phyloP scores from a whole-genome alignment of 2,888 invertebrate genomes.

The Ectemnius cavifrons region DNA sequence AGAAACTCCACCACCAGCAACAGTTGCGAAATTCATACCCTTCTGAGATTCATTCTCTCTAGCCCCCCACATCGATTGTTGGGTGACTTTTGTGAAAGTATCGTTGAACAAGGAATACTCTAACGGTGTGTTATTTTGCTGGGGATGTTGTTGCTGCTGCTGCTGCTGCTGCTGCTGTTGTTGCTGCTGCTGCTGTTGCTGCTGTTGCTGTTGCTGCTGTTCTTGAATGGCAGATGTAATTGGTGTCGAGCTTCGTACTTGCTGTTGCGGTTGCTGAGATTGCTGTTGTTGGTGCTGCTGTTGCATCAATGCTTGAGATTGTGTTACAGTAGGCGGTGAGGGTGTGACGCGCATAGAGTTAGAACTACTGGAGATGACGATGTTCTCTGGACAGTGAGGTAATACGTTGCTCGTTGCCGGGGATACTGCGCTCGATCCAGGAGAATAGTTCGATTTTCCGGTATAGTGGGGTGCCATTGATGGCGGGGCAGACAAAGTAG shows the following conservation, averaged over 20 bases:
- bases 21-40: slow-evolving; percentile 86
- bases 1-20: slow-evolving; percentile 81
- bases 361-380: slow-evolving; percentile 58
- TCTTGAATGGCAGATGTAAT: slow-evolving; percentile 70
- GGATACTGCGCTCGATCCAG: slow-evolving; percentile 70
- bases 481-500: slow-evolving; percentile 71
- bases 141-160: slow-evolving; percentile 66
- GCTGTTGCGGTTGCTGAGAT: slow-evolving; percentile 65
- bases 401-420: slow-evolving; percentile 51
- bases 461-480: slow-evolving; percentile 69
- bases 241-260: slow-evolving; percentile 67
- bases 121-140: slow-evolving; percentile 80
- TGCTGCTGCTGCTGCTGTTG: slow-evolving; percentile 56
- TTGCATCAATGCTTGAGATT: slow-evolving; percentile 57
- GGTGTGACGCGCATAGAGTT: slow-evolving; percentile 69
- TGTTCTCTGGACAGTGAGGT: slow-evolving; percentile 63
- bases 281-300: slow-evolving; percentile 69
- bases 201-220: slow-evolving; percentile 68
- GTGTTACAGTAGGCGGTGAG: slow-evolving; percentile 65
- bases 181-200: slow-evolving; percentile 66
- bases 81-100: slow-evolving; percentile 83
- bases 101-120: slow-evolving; percentile 95
- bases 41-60: slow-evolving; percentile 80
- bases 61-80: slow-evolving; percentile 83
- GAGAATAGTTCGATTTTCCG: slow-evolving; percentile 68